Base-by-base conservation (phyloP, 1,140 invertebrate species). In the Ceratosolen solmsi region DNA sequence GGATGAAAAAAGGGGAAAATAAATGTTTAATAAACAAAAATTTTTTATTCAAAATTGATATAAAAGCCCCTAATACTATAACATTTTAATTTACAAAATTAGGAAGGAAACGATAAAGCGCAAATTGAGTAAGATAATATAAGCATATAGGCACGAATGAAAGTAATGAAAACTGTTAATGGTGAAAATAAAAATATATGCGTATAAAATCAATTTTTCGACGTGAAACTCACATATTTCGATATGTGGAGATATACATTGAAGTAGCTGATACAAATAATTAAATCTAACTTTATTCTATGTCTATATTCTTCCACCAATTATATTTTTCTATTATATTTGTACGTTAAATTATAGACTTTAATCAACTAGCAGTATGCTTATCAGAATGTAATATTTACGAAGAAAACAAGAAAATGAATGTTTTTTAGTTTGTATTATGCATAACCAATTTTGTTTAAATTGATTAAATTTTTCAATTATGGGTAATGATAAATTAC, bases 241-340 rank as follows among this genome's bases (percentile, higher is more conserved):
- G 84, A 70, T 75, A 77, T 85, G 85, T 85, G 85, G 82, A 58
- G 25, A 65, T 71, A 85, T 85, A 85, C 81, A 88, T 86, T 84
- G 75, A 82, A 79, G 65, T 83, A 84, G 81, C 83, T 82, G 15
- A 87, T 71, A 86, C 9, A 85, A 86, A 87, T 84, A 85, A 89
- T 88, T 90, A 85, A 90, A 87, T 89, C 89, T 89, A 91, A 89
- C 89, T 90, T 89, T 90, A 89, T 89, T 90, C 88, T 91, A 91
- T 91, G 89, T 91, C 90, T 91, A 91, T 90, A 89, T 91, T 91
- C 89, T 91, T 91, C 89, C 91, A 92, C 89, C 89, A 84, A 91
- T 90, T 91, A 91, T 92, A 92, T 92, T 92, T 92, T 92, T 91
- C 91, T 92, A 92, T 92, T 91, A 89, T 87, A 91, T 91, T 92